phyloP scores from a whole-genome alignment of 2,113 vertebrate genomes.

The Rhineura floridana region DNA sequence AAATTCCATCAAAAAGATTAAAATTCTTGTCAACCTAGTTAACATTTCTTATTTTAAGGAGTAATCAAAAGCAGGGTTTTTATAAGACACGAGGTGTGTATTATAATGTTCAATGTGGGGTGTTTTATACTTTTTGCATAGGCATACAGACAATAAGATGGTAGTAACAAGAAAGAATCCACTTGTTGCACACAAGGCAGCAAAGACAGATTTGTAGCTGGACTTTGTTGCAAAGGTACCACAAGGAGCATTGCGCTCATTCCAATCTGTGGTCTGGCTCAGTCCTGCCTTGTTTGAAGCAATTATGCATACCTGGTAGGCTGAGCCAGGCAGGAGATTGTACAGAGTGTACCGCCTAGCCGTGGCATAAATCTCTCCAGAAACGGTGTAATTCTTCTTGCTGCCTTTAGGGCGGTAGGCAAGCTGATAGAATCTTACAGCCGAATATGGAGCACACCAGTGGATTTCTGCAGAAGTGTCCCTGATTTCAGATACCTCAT shows the following conservation, averaged over 20 bases:
- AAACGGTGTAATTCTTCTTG: constrained; percentile 35
- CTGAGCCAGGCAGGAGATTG: constrained; percentile 68
- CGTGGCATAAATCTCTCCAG: constrained; percentile 69
- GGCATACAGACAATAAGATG: constrained; percentile 65
- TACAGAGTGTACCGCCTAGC: constrained; percentile 75
- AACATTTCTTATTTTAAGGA: constrained; percentile 52
- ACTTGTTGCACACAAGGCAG: constrained; percentile 59
- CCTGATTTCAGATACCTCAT: constrained; percentile 66
- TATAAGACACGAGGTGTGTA: constrained; percentile 76
- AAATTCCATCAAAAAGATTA: no score
- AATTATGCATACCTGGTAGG: constrained; percentile 75
- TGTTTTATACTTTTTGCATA: constrained; percentile 67
- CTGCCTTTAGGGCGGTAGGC: constrained; percentile 45
- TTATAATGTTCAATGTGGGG: constrained; percentile 54
- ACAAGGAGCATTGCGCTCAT: constrained; percentile 47
- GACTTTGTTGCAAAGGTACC: constrained; percentile 72
- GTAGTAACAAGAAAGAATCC: constrained; percentile 72
- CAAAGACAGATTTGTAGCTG: constrained; percentile 66
- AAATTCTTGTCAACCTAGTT: constrained; percentile 26
- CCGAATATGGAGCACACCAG: constrained; percentile 82
- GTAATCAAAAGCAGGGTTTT: constrained; percentile 79
- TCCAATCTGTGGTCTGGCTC: constrained; percentile 51
- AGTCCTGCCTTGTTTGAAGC: constrained; percentile 76
- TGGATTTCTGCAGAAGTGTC: constrained; percentile 76
- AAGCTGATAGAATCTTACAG: constrained; percentile 76